Percentiles rank a stretch among this genome's conserved stretches.
Conservation (phyloP, 2,113 vertebrate genomes). For the Callocephalon fimbriatum region DNA sequence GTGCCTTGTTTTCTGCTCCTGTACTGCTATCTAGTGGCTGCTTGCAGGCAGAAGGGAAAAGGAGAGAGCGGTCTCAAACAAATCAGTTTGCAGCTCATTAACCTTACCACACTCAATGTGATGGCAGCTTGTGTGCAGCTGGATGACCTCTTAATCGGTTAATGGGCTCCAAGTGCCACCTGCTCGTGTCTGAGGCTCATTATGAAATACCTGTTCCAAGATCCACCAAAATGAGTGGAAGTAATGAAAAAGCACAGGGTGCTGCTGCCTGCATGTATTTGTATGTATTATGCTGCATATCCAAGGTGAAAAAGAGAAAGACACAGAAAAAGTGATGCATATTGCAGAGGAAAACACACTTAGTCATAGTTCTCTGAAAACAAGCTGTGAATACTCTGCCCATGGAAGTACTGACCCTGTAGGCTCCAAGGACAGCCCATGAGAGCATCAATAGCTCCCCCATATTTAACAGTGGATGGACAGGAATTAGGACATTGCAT, state of each 20-base stretch:
- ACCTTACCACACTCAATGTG: neutral
- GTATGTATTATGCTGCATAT: neutral
- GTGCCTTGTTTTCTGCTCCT: neutral
- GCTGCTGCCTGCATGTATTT: neutral
- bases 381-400: neutral
- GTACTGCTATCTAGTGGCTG: slow-evolving; percentile 1
- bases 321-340: neutral
- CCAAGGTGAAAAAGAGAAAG: neutral
- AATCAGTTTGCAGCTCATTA: neutral
- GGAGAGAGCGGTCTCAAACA: neutral
- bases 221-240: neutral
- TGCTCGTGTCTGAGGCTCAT: neutral
- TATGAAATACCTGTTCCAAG: neutral
- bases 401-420: neutral
- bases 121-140: neutral
- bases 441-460: fast-evolving
- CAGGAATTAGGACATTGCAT: neutral
- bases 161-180: neutral
- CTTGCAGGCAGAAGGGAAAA: neutral
- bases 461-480: neutral
- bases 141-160: neutral
- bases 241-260: neutral
- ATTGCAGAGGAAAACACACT: neutral
- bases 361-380: neutral
- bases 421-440: neutral